Evolutionary conservation across 2,888 invertebrate species (phyloP).

Genomic region (Perizoma affinitatum): DNA sequence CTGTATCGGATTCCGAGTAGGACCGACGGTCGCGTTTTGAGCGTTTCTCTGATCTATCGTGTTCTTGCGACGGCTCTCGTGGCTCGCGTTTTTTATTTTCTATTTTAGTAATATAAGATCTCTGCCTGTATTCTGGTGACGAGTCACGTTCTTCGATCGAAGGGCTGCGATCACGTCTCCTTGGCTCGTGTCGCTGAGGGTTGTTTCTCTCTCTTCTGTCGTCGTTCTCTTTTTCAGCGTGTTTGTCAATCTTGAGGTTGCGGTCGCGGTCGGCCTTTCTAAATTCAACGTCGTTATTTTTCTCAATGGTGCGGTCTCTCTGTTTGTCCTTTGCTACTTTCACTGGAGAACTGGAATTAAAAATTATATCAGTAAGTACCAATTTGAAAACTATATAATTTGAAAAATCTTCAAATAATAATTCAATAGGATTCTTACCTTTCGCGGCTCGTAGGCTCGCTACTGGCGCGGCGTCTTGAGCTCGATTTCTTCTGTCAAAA

Average conservation of each 20-base stretch:
- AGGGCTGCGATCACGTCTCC: conserved; percentile 59
- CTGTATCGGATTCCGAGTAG: conserved; percentile 58
- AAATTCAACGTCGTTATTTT: conserved; percentile 59
- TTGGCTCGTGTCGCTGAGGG: conserved; percentile 40
- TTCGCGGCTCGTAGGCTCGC: conserved; percentile 67
- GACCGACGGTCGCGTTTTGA: conserved; percentile 59
- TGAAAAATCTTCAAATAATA: not conserved
- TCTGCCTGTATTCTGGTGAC: conserved; percentile 61
- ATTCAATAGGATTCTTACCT: conserved; percentile 49
- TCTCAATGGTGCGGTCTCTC: conserved; percentile 63
- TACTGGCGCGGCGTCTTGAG: conserved; percentile 70
- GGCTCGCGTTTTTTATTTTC: conserved; percentile 61
- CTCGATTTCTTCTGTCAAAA: conserved; percentile 79
- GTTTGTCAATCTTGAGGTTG: conserved; percentile 53
- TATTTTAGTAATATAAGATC: conserved; percentile 67
- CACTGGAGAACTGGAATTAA: conserved; percentile 66
- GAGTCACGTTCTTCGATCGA: conserved; percentile 51
- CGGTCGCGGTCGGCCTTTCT: conserved; percentile 73
- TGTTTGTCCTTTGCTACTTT: conserved; percentile 64
- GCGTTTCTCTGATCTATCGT: conserved; percentile 52
- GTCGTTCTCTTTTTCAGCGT: conserved; percentile 46
- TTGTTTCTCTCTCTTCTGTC: conserved; percentile 16
- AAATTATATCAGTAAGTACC: not conserved
- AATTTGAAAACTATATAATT: not conserved
- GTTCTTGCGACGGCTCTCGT: conserved; percentile 46